Conservation (phyloP, 2,888 invertebrate species). For the Acleris sparsana region DNA sequence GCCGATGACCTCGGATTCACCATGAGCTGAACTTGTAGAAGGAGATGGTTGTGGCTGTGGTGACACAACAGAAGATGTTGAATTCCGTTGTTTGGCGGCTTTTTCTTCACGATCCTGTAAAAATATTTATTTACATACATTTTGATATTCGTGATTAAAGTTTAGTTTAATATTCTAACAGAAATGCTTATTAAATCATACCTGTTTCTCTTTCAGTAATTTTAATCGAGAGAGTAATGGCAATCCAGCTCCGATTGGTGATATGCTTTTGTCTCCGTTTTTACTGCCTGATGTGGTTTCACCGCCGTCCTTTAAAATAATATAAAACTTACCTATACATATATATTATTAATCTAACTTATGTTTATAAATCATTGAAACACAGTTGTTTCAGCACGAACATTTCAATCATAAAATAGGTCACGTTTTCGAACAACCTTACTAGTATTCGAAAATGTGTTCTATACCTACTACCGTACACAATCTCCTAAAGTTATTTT, state of each 20-base stretch:
- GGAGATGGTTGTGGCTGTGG: slow-evolving; percentile 83
- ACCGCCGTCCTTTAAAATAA: slow-evolving; percentile 67
- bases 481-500: too few species aligned
- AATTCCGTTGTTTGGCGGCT: slow-evolving; percentile 74
- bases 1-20: slow-evolving; percentile 86
- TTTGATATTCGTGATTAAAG: background rate
- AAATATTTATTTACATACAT: slow-evolving; percentile 32
- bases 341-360: too few species aligned
- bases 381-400: too few species aligned
- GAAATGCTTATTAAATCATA: slow-evolving; percentile 47
- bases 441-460: too few species aligned
- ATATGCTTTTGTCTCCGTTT: slow-evolving; percentile 85
- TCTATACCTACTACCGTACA: too few species aligned
- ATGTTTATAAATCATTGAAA: too few species aligned
- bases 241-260: slow-evolving; percentile 92
- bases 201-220: slow-evolving; percentile 93
- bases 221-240: slow-evolving; percentile 91
- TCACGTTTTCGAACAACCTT: too few species aligned
- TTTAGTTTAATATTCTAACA: background rate
- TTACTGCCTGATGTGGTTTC: slow-evolving; percentile 71
- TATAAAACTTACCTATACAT: background rate
- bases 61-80: slow-evolving; percentile 64
- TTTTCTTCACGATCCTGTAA: slow-evolving; percentile 80
- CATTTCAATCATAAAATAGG: too few species aligned
- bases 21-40: slow-evolving; percentile 83